Conservation (phyloP, 2,797 vertebrate genomes). For the Phoebastria nigripes region DNA sequence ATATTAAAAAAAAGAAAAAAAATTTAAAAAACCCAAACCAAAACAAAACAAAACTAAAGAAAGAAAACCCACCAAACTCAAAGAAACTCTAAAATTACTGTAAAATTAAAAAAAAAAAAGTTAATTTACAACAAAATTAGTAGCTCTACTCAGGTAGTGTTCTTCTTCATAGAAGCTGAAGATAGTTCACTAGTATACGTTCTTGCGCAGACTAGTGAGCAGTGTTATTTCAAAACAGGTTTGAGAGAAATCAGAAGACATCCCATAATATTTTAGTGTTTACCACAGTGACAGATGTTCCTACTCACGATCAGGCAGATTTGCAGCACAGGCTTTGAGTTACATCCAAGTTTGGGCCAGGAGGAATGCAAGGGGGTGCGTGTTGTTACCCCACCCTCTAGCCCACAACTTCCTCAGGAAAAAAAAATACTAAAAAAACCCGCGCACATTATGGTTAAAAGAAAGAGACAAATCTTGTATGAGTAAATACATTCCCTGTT, state of each 20-base stretch:
- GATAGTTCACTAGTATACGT: not conserved
- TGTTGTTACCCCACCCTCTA: not conserved
- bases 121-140: not conserved
- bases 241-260: not conserved
- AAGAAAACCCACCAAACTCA: not conserved
- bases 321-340: not conserved
- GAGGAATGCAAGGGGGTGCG: not conserved
- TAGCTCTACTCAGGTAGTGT: not conserved
- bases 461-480: not conserved
- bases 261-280: not conserved
- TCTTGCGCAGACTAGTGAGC: not conserved
- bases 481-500: not conserved
- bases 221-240: not conserved
- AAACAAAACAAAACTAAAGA: too few relatives aligned
- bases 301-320: not conserved
- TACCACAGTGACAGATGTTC: not conserved
- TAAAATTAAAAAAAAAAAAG: not conserved
- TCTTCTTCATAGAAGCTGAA: not conserved
- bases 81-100: not conserved
- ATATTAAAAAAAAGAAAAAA: not conserved
- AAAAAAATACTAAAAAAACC: not conserved
- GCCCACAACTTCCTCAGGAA: slow-evolving; percentile 24
- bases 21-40: not conserved
- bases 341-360: not conserved
- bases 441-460: not conserved